These are phyloP conservation scores for Psittacula derbiana DNA, from an alignment of 2,797 vertebrate genomes.

Conservation along the genomic window DNA sequence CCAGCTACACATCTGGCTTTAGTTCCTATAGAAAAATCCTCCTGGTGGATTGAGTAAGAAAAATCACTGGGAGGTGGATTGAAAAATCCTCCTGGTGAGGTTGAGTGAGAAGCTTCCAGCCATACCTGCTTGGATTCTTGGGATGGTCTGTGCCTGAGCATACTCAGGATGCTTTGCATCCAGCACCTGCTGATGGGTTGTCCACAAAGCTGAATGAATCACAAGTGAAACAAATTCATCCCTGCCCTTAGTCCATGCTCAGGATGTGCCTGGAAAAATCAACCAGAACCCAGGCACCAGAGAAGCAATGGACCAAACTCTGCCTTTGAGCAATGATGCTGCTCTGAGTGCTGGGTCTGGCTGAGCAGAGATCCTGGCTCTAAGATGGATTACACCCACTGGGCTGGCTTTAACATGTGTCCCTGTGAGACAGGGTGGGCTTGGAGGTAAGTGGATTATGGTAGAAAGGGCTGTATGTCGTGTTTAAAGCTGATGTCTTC, in stretches of 20 bases:
- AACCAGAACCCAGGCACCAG: neutral
- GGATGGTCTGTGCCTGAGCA: neutral
- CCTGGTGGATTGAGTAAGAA: neutral
- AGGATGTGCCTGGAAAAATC: neutral
- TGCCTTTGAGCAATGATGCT: neutral
- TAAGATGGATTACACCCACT: neutral
- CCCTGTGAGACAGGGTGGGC: neutral
- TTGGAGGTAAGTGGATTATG: neutral
- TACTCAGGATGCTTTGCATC: neutral
- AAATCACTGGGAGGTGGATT: neutral
- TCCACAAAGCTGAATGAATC: neutral
- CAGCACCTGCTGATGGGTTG: neutral
- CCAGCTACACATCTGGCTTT: neutral
- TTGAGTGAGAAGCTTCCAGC: neutral
- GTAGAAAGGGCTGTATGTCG: neutral
- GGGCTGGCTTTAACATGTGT: neutral
- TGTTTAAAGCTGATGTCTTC: neutral
- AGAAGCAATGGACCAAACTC: neutral
- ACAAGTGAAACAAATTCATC: neutral
- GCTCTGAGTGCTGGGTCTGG: fast-evolving
- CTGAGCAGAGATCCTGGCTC: neutral
- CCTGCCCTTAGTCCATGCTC: neutral
- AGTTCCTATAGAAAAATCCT: neutral
- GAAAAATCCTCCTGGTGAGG: neutral
- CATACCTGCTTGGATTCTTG: neutral